Evolutionary conservation across 2,797 vertebrate genomes (phyloP), one percentile per base, ranked within the genome.

Genomic region (Sitta carolinensis): DNA sequence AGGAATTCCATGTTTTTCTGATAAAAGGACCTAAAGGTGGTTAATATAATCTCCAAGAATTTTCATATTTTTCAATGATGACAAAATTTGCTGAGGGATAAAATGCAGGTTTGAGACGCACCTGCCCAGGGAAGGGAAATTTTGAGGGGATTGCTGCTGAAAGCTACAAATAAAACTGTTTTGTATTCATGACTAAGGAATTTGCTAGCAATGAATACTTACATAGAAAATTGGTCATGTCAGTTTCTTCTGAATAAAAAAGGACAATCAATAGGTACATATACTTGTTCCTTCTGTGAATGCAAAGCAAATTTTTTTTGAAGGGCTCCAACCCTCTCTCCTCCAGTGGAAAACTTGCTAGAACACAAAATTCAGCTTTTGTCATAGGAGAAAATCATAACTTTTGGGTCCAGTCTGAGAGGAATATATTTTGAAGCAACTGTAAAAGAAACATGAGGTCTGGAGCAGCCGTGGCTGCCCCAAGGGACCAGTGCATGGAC

Each of bases 371-470:
- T 9, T 30, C 27, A 25, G 2, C 57, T 73, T 64, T 73, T 0
- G 0, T 3, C 26, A 7, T 10, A 16, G 34, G 4, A 67, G 8
- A 67, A 86, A 66, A 59, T 18, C 1, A 4, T 25, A 62, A 38
- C 4, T 80, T 84, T n/a, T 36, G 34, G 25, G 23, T 10, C 7
- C 32, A 69, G 1, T 26, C 12, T n/a, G 43, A 54, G 12, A 59
- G 5, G 8, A n/a, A 16, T 57, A 1, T 48, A 32, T 57, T 64
- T 68, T 45, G 27, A 63, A 85, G 13, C 1, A 77, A 52, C 9
- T 52, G 9, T 27, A n/a, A 47, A 27, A 45, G 43, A 57, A 26
- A 38, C 0, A 0, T 0, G 0, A 2, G 2, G 14, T 29, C 20
- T 40, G 16, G 23, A 4, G 2, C 4, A 4, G 21, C 9, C 1